These are phyloP conservation scores for Argyresthia albistria DNA, from an alignment of 2,888 invertebrate species.

Conservation along the genomic window DNA sequence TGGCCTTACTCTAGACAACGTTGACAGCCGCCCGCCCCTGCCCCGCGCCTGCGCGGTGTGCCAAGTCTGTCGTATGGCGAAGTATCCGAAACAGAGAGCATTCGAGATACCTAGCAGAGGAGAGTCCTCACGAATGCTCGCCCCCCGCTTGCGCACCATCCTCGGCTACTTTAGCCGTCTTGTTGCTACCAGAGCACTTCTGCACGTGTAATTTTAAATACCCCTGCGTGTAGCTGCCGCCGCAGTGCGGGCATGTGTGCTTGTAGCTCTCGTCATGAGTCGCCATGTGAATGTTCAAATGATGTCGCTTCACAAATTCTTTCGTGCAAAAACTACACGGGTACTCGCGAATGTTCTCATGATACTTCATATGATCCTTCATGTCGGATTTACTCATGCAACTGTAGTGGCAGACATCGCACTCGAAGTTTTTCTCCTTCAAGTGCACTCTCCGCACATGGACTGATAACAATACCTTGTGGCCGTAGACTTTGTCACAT, in stretches of 20 bases:
- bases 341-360: neutral
- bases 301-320: neutral
- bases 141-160: too few relatives aligned
- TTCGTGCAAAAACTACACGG: neutral
- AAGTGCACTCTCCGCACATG: neutral
- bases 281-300: neutral
- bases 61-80: too few relatives aligned
- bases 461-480: neutral
- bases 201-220: neutral
- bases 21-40: too few relatives aligned
- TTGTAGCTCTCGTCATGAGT: neutral
- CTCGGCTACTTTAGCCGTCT: too few relatives aligned
- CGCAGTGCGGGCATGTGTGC: too few relatives aligned
- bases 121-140: too few relatives aligned
- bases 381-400: neutral
- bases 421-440: slow-evolving; percentile 1
- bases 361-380: slow-evolving; percentile 1
- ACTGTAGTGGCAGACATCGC: neutral
- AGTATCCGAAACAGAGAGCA: too few relatives aligned
- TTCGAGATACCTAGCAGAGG: too few relatives aligned
- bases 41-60: too few relatives aligned
- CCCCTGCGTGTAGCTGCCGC: neutral
- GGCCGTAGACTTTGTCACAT: too few relatives aligned
- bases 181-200: neutral
- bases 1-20: too few relatives aligned